Base-by-base conservation (phyloP, 2,888 invertebrate species). In the Nebria brevicollis region DNA sequence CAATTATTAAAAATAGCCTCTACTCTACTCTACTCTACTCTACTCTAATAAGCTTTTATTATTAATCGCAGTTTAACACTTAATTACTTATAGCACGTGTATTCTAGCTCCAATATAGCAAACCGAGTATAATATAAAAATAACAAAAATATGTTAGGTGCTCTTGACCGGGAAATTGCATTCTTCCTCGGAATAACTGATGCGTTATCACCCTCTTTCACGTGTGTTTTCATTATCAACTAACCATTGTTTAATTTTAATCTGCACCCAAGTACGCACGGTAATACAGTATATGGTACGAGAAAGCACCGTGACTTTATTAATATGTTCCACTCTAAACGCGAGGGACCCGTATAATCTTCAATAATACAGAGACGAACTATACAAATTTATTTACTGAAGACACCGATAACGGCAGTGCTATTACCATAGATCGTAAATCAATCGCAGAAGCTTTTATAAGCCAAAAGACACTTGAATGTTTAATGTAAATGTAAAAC, bases 301-400 rank as follows among this genome's bases (percentile, higher is more conserved):
- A 85, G 84, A 85, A 13, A 8, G 25, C 70, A 11, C 88, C 87
- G 88, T 87, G 88, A 88, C 88, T 89, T 88, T 87, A 89, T 89
- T 88, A 89, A 88, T 88, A 88, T 88, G 88, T 86, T 87, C 85
- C 84, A 68, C 54, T 15, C 75, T 75, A 43, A 26, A 75, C 15
- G 75, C 43, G 75, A 75, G 64, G 20, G 41, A 68, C 68, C 54
- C 68, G 25, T 75, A 79, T 75, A 79, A 79, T 79, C 79, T 79
- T 79, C 64, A 26, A 11, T 34, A 34, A 34, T 73, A n/a, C 66
- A 80, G 79, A 68, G 26, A 66, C 70, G 25, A 26, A 25, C 26
- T 70, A 1, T 20, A 25, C 25, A 68, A 8, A 68, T 25, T 25
- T 68, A 68, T 13, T 13, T 34, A 34, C 34, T 34, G 1, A 34